Percentiles rank a stretch among this genome's conserved stretches.
phyloP scores from a whole-genome alignment of 2,888 invertebrate species.

The Branchipolynoe longqiensis region DNA sequence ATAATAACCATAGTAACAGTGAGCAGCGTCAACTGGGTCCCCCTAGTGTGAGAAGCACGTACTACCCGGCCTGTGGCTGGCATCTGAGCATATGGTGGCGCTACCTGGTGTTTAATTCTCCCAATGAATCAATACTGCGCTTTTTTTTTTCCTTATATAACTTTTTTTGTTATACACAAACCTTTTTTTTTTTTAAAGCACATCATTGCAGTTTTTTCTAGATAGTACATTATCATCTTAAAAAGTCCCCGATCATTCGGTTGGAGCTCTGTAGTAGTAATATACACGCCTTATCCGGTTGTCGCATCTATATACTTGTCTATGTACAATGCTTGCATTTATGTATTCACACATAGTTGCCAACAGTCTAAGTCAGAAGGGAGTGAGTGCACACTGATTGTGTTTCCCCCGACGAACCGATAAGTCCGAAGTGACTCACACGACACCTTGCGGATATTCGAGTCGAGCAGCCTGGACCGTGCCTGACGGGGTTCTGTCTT shows the following conservation, averaged over 20 bases:
- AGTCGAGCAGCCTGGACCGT: not conserved
- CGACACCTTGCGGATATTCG: no score
- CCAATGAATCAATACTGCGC: not conserved
- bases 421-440: slow-evolving; percentile 35
- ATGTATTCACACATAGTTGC: slow-evolving; percentile 36
- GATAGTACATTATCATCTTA: no score
- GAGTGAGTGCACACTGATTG: no score
- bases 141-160: not conserved
- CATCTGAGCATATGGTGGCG: no score
- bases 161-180: no score
- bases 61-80: slow-evolving; percentile 30
- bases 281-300: slow-evolving; percentile 10
- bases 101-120: no score
- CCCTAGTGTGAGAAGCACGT: slow-evolving; percentile 34
- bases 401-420: not conserved
- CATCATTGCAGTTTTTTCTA: no score
- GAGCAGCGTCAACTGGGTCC: slow-evolving; percentile 14
- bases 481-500: slow-evolving; percentile 1
- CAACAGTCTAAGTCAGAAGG: slow-evolving; percentile 15
- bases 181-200: no score
- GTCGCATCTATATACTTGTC: slow-evolving; percentile 14
- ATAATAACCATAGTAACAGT: slow-evolving; percentile 50
- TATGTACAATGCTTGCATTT: slow-evolving; percentile 42
- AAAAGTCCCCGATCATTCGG: no score
- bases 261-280: no score